A percentile compares a stretch with the other conserved stretches of the same genome.
Conservation (phyloP, 1,140 invertebrate genomes). For the Drosophila biarmipes region DNA sequence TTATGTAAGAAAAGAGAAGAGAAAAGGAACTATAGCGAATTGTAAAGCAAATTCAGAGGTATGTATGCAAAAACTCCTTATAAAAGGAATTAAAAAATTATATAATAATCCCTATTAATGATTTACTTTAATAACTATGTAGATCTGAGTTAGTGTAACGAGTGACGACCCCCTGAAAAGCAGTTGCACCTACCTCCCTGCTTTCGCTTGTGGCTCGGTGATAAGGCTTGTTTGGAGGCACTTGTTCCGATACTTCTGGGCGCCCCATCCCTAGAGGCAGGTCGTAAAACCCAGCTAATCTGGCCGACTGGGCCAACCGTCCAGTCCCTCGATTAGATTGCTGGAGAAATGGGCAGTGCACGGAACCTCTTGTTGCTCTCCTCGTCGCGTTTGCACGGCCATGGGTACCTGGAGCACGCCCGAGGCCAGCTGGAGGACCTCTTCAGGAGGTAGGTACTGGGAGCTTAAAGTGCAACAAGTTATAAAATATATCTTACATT, state of each 20-base stretch:
- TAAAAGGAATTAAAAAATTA: too few species aligned
- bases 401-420: constrained; percentile 89
- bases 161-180: background rate
- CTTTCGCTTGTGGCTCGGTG: background rate
- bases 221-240: background rate
- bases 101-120: too few species aligned
- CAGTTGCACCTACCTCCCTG: background rate
- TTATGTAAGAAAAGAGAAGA: too few species aligned
- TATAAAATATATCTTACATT: too few species aligned
- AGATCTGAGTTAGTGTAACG: background rate
- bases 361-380: constrained; percentile 88
- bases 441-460: constrained; percentile 86
- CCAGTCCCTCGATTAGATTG: constrained; percentile 31
- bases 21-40: too few species aligned
- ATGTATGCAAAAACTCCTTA: too few species aligned
- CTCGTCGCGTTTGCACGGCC: constrained; percentile 89
- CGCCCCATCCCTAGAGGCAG: constrained; percentile 10
- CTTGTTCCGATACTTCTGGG: background rate
- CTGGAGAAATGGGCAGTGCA: constrained; percentile 9
- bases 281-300: constrained; percentile 38
- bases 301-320: background rate
- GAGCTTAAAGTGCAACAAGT: too few species aligned
- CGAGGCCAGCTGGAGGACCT: constrained; percentile 87
- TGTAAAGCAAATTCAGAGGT: too few species aligned
- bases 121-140: background rate